Evolutionary conservation across 1,140 invertebrate genomes (phyloP).

Genomic region (Formica exsecta): DNA sequence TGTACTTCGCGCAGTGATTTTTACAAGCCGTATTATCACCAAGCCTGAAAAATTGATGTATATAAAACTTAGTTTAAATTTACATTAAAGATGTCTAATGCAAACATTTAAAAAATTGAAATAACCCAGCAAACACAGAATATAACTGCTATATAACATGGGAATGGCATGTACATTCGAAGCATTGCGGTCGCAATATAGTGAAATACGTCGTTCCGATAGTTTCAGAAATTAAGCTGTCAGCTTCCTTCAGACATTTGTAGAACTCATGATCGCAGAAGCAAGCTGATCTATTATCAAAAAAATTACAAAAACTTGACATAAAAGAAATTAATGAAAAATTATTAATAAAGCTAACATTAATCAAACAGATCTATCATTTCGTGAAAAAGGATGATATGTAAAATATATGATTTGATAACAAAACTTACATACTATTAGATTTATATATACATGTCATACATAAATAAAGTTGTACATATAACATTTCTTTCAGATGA

Average conservation of each 20-base stretch:
- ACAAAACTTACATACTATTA: background rate
- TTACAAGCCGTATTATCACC: background rate
- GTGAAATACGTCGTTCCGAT: slow-evolving; percentile 88
- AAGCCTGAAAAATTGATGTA: background rate
- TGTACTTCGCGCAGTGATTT: background rate
- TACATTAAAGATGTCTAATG: background rate
- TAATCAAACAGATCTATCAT: background rate
- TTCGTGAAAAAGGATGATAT: background rate
- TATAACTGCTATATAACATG: too few relatives aligned
- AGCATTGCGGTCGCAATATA: slow-evolving; percentile 87
- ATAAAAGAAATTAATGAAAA: background rate
- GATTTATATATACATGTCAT: background rate
- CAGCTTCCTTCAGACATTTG: slow-evolving; percentile 86
- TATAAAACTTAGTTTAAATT: background rate
- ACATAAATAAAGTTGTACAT: too few relatives aligned
- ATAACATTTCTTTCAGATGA: background rate
- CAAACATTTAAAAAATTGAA: background rate
- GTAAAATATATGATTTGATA: background rate
- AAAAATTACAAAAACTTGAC: slow-evolving; percentile 11
- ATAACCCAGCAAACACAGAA: too few relatives aligned
- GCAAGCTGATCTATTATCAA: slow-evolving; percentile 87
- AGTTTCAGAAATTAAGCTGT: slow-evolving; percentile 84
- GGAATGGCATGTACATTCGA: slow-evolving; percentile 85
- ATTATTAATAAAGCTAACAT: background rate
- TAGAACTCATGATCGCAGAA: slow-evolving; percentile 88